phyloP scores from a whole-genome alignment of 2,888 invertebrate species.

The Polydrusus cervinus region DNA sequence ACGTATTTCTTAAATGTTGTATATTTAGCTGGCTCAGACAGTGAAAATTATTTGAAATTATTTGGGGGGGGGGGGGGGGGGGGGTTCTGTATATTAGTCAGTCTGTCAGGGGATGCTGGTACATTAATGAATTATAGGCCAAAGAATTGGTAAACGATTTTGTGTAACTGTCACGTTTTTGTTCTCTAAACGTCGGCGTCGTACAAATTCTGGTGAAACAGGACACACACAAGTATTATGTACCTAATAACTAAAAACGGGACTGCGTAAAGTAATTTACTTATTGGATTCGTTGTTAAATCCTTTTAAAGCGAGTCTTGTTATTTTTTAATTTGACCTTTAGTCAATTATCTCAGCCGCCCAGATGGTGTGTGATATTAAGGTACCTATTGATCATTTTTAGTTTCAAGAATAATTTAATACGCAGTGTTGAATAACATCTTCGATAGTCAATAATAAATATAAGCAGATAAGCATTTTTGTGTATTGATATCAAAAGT shows the following conservation, averaged over 20 bases:
- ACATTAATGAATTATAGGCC: no score
- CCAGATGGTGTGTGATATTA: neutral
- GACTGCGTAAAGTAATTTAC: neutral
- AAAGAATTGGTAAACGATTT: no score
- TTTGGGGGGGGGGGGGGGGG: no score
- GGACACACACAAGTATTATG: no score
- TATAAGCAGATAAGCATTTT: neutral
- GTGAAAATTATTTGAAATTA: no score
- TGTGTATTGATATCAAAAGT: neutral
- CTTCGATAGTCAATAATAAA: neutral
- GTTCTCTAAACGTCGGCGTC: no score
- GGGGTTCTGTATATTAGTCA: no score
- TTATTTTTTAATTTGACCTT: conserved; percentile 6
- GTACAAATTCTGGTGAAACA: no score
- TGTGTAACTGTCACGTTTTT: no score
- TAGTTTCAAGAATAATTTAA: neutral
- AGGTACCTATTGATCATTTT: neutral
- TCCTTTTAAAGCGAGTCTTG: neutral
- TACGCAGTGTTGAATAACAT: neutral
- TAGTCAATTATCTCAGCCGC: neutral
- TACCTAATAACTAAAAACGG: neutral
- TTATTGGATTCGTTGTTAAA: neutral
- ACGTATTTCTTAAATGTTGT: no score
- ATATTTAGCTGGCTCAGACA: no score
- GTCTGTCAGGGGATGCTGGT: no score